These are phyloP conservation scores for Serranochromis macrocephalus DNA, from an alignment of 2,113 vertebrate species.

Conservation along the genomic window DNA sequence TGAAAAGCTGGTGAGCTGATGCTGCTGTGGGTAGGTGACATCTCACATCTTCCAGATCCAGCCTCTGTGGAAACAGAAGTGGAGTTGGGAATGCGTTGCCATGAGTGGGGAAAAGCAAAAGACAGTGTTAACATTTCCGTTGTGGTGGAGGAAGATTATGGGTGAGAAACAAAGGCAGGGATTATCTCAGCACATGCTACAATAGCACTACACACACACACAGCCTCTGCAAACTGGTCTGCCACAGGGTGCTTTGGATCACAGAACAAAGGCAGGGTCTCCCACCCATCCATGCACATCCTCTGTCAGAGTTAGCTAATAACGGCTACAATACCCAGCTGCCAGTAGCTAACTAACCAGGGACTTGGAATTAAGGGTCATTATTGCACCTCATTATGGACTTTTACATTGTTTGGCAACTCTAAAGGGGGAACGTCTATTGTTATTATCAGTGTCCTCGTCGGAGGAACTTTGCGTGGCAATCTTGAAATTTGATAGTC, in stretches of 20 bases:
- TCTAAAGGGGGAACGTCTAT: neutral
- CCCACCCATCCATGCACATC: conserved; percentile 54
- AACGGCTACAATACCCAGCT: conserved; percentile 56
- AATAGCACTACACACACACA: conserved; percentile 28
- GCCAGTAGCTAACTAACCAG: conserved; percentile 18
- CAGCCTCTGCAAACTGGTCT: conserved; percentile 29
- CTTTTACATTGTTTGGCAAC: conserved; percentile 26
- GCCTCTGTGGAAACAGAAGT: conserved; percentile 46
- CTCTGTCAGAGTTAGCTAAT: conserved; percentile 49
- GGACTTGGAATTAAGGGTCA: conserved; percentile 62
- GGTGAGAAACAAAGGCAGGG: conserved; percentile 47
- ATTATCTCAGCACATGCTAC: conserved; percentile 61
- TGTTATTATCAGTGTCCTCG: neutral
- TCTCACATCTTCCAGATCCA: conserved; percentile 29
- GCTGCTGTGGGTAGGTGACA: conserved; percentile 31
- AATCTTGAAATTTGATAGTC: neutral
- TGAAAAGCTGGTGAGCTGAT: conserved; percentile 38
- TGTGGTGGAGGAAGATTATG: conserved; percentile 42
- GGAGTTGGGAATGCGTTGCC: neutral
- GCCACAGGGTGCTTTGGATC: conserved; percentile 55
- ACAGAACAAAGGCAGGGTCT: conserved; percentile 57
- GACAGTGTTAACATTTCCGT: conserved; percentile 42
- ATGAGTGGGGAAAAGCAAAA: conserved; percentile 6
- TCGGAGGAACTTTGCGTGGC: neutral
- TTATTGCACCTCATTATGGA: conserved; percentile 58